Conservation (phyloP, 2,113 vertebrate genomes). For the Microcebus griseorufus region DNA sequence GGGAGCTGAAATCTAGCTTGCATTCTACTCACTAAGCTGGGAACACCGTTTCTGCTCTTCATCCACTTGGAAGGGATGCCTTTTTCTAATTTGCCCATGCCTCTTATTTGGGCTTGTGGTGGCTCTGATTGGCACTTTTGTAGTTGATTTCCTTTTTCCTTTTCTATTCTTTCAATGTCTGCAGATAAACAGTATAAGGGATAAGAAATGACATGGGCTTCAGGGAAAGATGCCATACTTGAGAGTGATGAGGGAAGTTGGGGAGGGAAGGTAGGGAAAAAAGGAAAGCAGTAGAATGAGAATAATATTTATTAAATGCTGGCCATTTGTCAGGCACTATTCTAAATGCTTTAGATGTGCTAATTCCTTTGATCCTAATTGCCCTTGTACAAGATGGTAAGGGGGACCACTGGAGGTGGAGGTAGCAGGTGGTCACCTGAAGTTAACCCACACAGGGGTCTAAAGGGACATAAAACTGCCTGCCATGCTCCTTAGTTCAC, state of each 20-base stretch:
- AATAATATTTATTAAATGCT: neutral
- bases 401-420: neutral
- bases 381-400: accelerated
- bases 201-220: neutral
- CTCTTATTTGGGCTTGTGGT: neutral
- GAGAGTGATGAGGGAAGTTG: neutral
- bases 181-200: neutral
- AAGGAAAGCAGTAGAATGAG: neutral
- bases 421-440: neutral
- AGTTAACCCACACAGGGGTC: neutral
- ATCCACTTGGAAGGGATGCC: neutral
- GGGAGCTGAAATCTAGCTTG: too few relatives aligned
- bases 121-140: neutral
- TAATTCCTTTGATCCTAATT: neutral
- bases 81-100: neutral
- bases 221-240: neutral
- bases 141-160: neutral
- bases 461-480: neutral
- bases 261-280: neutral
- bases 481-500: neutral
- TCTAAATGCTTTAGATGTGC: neutral
- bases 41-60: neutral
- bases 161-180: neutral
- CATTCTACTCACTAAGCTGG: neutral
- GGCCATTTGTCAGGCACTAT: neutral